A percentile compares a stretch with the other conserved stretches of the same genome.
Conservation (phyloP, 1,140 invertebrate genomes). For the Cotesia glomerata region DNA sequence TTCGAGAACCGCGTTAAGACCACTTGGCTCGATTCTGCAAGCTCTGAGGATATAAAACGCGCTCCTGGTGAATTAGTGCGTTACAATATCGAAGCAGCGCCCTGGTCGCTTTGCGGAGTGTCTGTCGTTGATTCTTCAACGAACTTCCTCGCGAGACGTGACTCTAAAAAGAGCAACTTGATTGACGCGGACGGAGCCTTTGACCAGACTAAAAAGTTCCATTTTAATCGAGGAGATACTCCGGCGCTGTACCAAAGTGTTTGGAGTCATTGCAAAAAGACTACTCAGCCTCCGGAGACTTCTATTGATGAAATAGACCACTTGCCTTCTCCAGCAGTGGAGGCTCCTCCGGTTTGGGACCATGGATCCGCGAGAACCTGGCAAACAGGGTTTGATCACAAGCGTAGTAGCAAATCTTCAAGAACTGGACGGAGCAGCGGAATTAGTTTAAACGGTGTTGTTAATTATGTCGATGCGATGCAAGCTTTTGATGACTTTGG, state of each 20-base stretch:
- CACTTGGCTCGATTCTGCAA: conserved; percentile 51
- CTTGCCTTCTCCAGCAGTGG: conserved; percentile 47
- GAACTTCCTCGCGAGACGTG: conserved; percentile 55
- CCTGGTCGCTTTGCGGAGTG: conserved; percentile 67
- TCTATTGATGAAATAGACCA: conserved; percentile 52
- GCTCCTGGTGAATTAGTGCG: conserved; percentile 62
- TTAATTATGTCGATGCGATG: conserved; percentile 57
- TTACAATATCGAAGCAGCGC: conserved; percentile 63
- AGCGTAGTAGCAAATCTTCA: conserved; percentile 22
- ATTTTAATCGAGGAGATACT: conserved; percentile 43
- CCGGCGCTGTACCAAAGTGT: conserved; percentile 41
- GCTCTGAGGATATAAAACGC: conserved; percentile 45
- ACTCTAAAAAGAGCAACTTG: conserved; percentile 36
- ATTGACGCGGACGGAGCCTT: conserved; percentile 51
- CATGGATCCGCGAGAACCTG: conserved; percentile 13
- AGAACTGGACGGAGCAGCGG: conserved; percentile 33
- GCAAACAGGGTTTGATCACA: background rate
- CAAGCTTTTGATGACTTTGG: conserved; percentile 64
- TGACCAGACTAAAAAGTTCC: conserved; percentile 51
- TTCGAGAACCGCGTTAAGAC: conserved; percentile 67
- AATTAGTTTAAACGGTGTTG: conserved; percentile 35
- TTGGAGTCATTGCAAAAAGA: conserved; percentile 51
- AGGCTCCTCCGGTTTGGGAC: conserved; percentile 36
- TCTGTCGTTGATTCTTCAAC: conserved; percentile 69
- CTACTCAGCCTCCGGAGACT: conserved; percentile 25